phyloP scores from a whole-genome alignment of 2,113 vertebrate genomes.

The Triplophysa siluroides region DNA sequence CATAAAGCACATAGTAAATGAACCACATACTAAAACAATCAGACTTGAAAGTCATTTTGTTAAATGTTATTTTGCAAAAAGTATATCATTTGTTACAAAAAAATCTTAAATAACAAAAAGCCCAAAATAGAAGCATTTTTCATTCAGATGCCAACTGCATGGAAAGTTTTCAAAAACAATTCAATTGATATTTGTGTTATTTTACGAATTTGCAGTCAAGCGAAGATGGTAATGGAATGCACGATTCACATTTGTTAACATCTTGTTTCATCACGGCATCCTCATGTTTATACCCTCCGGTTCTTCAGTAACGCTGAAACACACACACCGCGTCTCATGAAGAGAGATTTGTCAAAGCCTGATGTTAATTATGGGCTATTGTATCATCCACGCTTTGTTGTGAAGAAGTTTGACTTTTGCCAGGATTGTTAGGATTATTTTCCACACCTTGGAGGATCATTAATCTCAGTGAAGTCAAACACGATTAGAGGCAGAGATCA shows the following conservation, averaged over 20 bases:
- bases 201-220: slow-evolving; percentile 4
- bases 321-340: not conserved
- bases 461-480: slow-evolving; percentile 48
- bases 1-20: too few species aligned
- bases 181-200: slow-evolving; percentile 3
- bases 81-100: too few species aligned
- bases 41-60: too few species aligned
- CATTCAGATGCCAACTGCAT: not conserved
- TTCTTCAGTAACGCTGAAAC: not conserved
- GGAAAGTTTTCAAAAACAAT: not conserved
- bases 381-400: not conserved
- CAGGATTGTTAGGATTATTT: slow-evolving; percentile 33
- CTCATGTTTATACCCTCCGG: too few species aligned
- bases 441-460: slow-evolving; percentile 29
- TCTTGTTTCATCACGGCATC: too few species aligned
- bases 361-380: slow-evolving; percentile 45
- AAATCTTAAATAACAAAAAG: too few species aligned
- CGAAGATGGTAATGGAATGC: too few species aligned
- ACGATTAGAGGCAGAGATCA: slow-evolving; percentile 40
- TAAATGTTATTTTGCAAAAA: too few species aligned
- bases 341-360: slow-evolving; percentile 10
- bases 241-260: too few species aligned
- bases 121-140: too few species aligned
- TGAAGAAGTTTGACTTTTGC: slow-evolving; percentile 25
- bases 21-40: too few species aligned